phyloP scores from a whole-genome alignment of 1,140 invertebrate genomes.

The Papilio dardanus region DNA sequence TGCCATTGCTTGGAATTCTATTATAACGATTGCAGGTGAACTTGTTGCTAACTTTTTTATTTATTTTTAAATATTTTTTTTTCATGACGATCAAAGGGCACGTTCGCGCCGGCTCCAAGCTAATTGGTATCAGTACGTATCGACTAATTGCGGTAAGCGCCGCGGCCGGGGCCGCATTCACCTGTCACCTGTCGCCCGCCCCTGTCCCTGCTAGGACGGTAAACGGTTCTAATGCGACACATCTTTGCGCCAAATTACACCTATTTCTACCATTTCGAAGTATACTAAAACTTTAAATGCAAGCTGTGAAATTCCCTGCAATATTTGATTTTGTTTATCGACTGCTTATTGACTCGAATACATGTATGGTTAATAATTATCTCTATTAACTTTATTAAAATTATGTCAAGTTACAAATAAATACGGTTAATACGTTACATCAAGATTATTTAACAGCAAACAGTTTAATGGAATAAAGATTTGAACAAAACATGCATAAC shows the following conservation, averaged over 20 bases:
- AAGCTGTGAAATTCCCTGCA: too few species aligned
- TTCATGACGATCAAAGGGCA: slow-evolving; percentile 8
- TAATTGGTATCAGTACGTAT: slow-evolving; percentile 61
- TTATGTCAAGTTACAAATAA: too few species aligned
- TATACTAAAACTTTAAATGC: not conserved
- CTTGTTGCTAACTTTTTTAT: slow-evolving; percentile 4
- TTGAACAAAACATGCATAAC: too few species aligned
- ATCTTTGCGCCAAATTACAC: slow-evolving; percentile 56
- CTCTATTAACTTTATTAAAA: too few species aligned
- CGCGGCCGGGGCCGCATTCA: slow-evolving; percentile 55
- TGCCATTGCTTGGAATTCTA: not conserved
- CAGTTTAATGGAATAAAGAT: too few species aligned
- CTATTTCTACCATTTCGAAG: slow-evolving; percentile 47
- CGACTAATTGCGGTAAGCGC: slow-evolving; percentile 60
- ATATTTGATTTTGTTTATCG: too few species aligned
- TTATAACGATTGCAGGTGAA: slow-evolving; percentile 5
- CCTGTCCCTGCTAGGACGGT: not conserved
- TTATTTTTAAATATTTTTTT: too few species aligned
- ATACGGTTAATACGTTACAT: too few species aligned
- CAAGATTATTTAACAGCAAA: too few species aligned
- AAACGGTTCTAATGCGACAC: slow-evolving; percentile 38
- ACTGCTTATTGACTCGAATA: too few species aligned
- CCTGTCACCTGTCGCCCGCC: slow-evolving; percentile 65
- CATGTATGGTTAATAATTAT: too few species aligned
- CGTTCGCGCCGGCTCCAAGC: slow-evolving; percentile 42